Conservation (phyloP, 2,888 invertebrate species). For the Pheosia gnoma region DNA sequence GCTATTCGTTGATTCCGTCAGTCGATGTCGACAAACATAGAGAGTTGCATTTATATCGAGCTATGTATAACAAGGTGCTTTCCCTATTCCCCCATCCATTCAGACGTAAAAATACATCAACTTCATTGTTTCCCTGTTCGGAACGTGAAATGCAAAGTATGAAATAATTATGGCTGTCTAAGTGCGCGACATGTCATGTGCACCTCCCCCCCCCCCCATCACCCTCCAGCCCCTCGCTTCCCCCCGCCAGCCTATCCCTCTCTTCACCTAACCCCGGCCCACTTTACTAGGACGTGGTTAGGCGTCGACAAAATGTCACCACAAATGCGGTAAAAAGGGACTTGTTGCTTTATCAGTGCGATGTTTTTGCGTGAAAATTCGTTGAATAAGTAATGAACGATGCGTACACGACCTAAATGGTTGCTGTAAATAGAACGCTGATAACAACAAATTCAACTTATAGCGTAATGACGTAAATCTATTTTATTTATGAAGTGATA, state of each 20-base stretch:
- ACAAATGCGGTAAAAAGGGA: constrained; percentile 72
- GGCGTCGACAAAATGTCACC: constrained; percentile 64
- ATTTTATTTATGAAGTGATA: too few relatives aligned
- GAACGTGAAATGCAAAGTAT: constrained; percentile 72
- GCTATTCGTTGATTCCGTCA: too few relatives aligned
- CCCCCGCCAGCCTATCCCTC: constrained; percentile 7
- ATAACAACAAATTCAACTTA: constrained; percentile 11
- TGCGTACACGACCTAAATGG: constrained; percentile 37
- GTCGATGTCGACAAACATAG: constrained; percentile 20
- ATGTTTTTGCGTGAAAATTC: constrained; percentile 62
- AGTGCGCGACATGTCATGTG: constrained; percentile 59
- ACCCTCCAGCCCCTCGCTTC: constrained; percentile 2
- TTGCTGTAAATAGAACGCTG: constrained; percentile 26
- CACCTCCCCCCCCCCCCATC: constrained; percentile 29
- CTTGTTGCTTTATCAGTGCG: constrained; percentile 80
- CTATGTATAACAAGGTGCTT: constrained; percentile 43
- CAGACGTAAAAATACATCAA: constrained; percentile 68
- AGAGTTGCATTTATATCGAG: constrained; percentile 55
- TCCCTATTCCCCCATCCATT: constrained; percentile 51
- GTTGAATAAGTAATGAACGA: constrained; percentile 49
- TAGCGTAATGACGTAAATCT: background rate
- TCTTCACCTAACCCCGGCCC: constrained; percentile 10
- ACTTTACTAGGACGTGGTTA: constrained; percentile 45
- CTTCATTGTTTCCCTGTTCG: constrained; percentile 69
- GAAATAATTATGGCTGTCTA: constrained; percentile 78